These are phyloP conservation scores for Rhingia rostrata DNA, from an alignment of 2,888 invertebrate species.

Conservation along the genomic window DNA sequence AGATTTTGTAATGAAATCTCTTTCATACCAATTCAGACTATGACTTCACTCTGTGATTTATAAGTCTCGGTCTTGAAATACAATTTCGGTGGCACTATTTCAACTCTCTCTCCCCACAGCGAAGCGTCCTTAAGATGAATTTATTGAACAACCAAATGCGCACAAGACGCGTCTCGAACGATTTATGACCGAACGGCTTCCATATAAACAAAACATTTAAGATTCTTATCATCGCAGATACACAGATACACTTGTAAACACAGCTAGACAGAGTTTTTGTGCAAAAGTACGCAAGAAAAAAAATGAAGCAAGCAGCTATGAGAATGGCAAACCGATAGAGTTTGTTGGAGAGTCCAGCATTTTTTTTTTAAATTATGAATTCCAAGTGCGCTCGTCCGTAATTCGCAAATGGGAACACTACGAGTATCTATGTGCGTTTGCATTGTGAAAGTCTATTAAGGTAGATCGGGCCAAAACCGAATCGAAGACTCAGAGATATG, in stretches of 20 bases:
- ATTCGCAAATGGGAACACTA: slow-evolving; percentile 71
- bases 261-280: slow-evolving; percentile 54
- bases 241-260: slow-evolving; percentile 4
- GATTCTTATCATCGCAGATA: slow-evolving; percentile 66
- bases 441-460: slow-evolving; percentile 56
- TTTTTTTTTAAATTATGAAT: slow-evolving; percentile 51
- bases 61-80: slow-evolving; percentile 62
- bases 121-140: slow-evolving; percentile 66
- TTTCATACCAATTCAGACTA: slow-evolving; percentile 38
- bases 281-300: slow-evolving; percentile 26
- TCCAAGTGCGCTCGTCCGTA: slow-evolving; percentile 58
- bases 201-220: slow-evolving; percentile 72
- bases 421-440: slow-evolving; percentile 1
- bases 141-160: slow-evolving; percentile 65
- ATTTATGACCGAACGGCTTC: slow-evolving; percentile 65
- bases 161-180: slow-evolving; percentile 57
- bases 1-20: not conserved
- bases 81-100: slow-evolving; percentile 37
- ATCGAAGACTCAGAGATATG: slow-evolving; percentile 40
- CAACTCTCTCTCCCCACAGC: slow-evolving; percentile 11
- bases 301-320: slow-evolving; percentile 1
- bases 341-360: slow-evolving; percentile 41
- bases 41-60: slow-evolving; percentile 58
- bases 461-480: slow-evolving; percentile 54
- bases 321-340: slow-evolving; percentile 7